Evolutionary conservation across 2,113 vertebrate species (phyloP), one percentile per base, ranked within the genome.

Genomic region (Chlamydotis undulata): DNA sequence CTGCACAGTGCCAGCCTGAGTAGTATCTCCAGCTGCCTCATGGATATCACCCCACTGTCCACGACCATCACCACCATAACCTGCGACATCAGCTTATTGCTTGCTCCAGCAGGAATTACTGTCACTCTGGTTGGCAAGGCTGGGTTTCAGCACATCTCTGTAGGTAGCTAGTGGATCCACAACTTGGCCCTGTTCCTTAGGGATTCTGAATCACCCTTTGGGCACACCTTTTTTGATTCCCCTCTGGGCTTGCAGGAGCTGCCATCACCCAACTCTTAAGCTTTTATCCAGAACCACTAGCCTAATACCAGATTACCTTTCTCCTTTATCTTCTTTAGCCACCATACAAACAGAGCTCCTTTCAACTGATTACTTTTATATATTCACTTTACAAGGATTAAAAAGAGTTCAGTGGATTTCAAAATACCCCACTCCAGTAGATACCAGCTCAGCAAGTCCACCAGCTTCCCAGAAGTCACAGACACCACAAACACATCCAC

Each of bases 81-180:
- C 67, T 57, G 8, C 10, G 25, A 47, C 0, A 2, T 39, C 71
- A 81, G 71, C 76, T 69, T 2, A 0, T 6, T 0, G 1, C 28
- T 68, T 77, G 25, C 33, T 79, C 56, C 65, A 95, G 80, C 71
- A 80, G 83, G 35, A 39, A 23, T 49, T 71, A 12, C 1, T 60
- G 43, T 39, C 65, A 29, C 35, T 83, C 28, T 64, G 81, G 47
- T 10, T 52, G 53, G 52, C 43, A 94, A 81, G 18, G 10, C 0
- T 0, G 59, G 43, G 19, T 75, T 89, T 91, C 43, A 64, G 65
- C 24, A 76, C 24, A 23, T 39, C 49, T 78, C 76, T 70, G 39
- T 64, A 74, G 70, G 86, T 37, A 90, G 55, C 45, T 41, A 52
- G 47, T 90, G 37, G 28, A 47, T 59, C 47, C 59, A 57, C 49